Conservation (phyloP, 2,113 vertebrate species). For the Sceloporus undulatus region DNA sequence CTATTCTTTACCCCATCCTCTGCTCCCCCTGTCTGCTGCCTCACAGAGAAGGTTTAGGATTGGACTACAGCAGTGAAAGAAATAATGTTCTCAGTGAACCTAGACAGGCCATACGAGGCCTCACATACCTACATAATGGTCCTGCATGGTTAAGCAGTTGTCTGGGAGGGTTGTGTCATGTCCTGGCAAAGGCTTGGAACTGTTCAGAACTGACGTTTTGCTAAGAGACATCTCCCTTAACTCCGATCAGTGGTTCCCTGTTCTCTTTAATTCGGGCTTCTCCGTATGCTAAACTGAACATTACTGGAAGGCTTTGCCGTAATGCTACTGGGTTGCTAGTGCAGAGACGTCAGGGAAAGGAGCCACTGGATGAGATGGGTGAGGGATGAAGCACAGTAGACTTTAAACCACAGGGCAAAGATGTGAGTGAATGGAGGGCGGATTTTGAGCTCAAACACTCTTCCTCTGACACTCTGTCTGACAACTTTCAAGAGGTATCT, state of each 20-base stretch:
- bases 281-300: slow-evolving; percentile 63
- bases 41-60: slow-evolving; percentile 14
- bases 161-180: slow-evolving; percentile 53
- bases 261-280: slow-evolving; percentile 70
- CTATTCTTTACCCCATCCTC: background rate
- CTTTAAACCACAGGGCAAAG: rapidly evolving
- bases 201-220: slow-evolving; percentile 58
- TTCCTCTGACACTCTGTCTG: slow-evolving; percentile 13
- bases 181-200: slow-evolving; percentile 47
- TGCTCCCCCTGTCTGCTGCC: background rate
- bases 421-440: background rate
- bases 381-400: slow-evolving; percentile 1
- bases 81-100: slow-evolving; percentile 41
- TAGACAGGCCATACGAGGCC: slow-evolving; percentile 30
- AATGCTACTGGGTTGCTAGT: slow-evolving; percentile 59
- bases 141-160: slow-evolving; percentile 15
- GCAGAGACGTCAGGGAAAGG: slow-evolving; percentile 41
- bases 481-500: background rate
- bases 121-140: slow-evolving; percentile 24
- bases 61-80: slow-evolving; percentile 18
- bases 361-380: slow-evolving; percentile 35
- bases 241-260: slow-evolving; percentile 50
- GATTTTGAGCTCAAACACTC: slow-evolving; percentile 2
- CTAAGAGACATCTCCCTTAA: slow-evolving; percentile 72
- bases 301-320: slow-evolving; percentile 69